Evolutionary conservation across 2,888 invertebrate genomes (phyloP), one percentile per base, ranked within the genome.

Genomic region (Coremacera marginata): DNA sequence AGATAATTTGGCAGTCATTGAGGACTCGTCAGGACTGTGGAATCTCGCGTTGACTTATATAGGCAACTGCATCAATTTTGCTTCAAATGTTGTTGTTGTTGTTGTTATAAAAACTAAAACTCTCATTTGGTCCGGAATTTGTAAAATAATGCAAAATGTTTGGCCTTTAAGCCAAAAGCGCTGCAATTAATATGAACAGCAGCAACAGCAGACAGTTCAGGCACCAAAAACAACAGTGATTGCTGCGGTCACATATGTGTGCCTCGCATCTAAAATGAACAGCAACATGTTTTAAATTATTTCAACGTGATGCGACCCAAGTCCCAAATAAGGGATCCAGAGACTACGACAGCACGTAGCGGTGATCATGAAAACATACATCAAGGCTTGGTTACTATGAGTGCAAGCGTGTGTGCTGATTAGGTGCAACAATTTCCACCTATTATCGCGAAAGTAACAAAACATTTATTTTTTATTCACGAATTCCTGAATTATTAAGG

Each of bases 101-200:
- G 22, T 25, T 22, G 57, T 57, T 19, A 27, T 31, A 25, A 60
- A 60, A 25, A 44, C n/a, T 11, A 22, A 7, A 55, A 55, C 8
- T 55, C 55, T 19, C n/a, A 37, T 4, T 65, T 34, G 34, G 27
- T 0, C 65, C 37, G 31, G 34, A 16, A 37, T 19, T 60, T 60
- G 14, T 8, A 16, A 27, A 25, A 60, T 27, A 9, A 14, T 60
- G 51, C 70, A 70, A 52, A 70, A n/a, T 70, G 3, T 14, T 49
- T 27, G 52, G 51, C 52, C 31, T n/a, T 57, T 70, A 55, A 22
- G 19, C 70, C 34, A 14, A 70, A 70, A 70, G 27, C 34, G 19
- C 16, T 70, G 37, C 70, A 70, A 34, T 70, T 57, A 34, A 70
- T 55, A 31, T 8, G 16, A 55, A 55, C 37, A 34, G 34, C 55